Conservation (phyloP, 2,797 vertebrate genomes). For the Bradypus variegatus region DNA sequence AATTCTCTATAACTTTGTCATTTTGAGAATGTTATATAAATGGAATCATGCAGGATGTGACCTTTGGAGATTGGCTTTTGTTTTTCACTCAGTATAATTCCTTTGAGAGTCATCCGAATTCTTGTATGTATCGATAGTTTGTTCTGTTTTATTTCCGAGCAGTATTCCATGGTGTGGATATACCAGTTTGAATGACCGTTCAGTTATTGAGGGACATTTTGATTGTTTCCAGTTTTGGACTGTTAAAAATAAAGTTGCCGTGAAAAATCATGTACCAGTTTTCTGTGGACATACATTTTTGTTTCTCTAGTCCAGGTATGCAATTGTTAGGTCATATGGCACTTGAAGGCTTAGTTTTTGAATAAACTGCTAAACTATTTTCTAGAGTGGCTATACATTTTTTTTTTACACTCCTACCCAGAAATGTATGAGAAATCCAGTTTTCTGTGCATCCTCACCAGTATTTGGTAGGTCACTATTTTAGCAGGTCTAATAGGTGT, state of each 20-base stretch:
- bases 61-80: neutral
- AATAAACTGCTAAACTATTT: neutral
- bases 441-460: neutral
- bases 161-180: neutral
- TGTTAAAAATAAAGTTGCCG: neutral
- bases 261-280: neutral
- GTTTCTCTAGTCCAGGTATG: neutral
- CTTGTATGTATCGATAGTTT: neutral
- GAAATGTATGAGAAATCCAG: neutral
- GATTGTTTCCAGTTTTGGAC: neutral
- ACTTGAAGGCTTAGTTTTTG: neutral
- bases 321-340: neutral
- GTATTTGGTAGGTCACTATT: neutral
- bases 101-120: neutral
- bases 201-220: neutral
- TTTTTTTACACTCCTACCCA: neutral
- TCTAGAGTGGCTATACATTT: neutral
- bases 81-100: neutral
- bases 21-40: neutral
- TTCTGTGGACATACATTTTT: neutral
- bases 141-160: neutral
- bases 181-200: neutral
- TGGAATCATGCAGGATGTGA: neutral
- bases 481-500: neutral
- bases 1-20: neutral